Evolutionary conservation across 2,113 vertebrate species (phyloP).

Genomic region (Anas platyrhynchos): DNA sequence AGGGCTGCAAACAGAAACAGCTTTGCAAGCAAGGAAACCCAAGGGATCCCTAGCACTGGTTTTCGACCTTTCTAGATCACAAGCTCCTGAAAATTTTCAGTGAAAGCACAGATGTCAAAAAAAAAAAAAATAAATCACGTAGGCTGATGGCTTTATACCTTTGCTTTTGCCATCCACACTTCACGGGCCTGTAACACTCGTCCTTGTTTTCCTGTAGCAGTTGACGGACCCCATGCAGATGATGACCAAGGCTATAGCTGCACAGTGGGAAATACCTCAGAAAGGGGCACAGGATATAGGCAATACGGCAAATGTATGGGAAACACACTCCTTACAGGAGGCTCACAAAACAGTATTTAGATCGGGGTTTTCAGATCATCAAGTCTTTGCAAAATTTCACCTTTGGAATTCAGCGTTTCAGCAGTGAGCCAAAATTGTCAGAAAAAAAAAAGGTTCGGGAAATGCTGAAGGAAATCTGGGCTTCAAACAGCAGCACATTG

Average conservation of each 20-base stretch:
- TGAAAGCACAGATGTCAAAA: not conserved
- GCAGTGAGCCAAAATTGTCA: not conserved
- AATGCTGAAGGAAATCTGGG: not conserved
- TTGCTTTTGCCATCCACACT: not conserved
- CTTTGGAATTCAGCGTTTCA: not conserved
- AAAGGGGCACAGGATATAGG: not conserved
- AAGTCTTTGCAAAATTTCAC: not conserved
- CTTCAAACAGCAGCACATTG: not conserved
- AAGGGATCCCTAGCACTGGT: not conserved
- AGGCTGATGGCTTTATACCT: not conserved
- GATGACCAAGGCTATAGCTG: not conserved
- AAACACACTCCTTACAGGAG: not conserved
- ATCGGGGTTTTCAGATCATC: not conserved
- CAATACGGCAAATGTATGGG: not conserved
- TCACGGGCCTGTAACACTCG: not conserved
- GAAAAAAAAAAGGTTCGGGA: not conserved
- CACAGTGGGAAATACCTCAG: not conserved
- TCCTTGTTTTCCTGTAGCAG: rapidly evolving
- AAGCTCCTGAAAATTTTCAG: not conserved
- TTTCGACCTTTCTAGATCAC: not conserved
- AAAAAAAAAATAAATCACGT: not conserved
- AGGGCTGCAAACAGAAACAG: not conserved
- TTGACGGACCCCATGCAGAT: not conserved
- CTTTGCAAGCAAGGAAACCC: not conserved
- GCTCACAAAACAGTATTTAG: not conserved